A percentile compares a stretch with the other conserved stretches of the same genome.
These are phyloP conservation scores for Pocillopora damicornis DNA, from an alignment of 64 coral and sea anemone species.

Conservation along the genomic window DNA sequence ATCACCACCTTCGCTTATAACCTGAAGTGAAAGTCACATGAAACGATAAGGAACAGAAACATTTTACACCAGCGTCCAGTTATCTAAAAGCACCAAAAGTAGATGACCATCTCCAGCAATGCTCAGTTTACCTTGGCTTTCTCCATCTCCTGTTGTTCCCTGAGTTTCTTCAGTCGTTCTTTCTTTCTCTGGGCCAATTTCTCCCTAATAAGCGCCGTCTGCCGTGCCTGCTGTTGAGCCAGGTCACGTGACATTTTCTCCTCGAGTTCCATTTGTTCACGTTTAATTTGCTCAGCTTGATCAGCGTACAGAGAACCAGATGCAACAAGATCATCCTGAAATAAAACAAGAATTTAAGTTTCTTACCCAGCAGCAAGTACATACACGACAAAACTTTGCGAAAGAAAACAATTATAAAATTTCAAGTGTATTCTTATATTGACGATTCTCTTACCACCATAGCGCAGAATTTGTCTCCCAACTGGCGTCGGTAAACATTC, in stretches of 20 bases:
- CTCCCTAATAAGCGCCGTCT: conserved; percentile 66
- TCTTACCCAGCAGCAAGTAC: neutral
- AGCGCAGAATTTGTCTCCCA: conserved; percentile 93
- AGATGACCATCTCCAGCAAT: neutral
- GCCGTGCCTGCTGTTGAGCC: conserved; percentile 56
- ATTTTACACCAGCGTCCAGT: too few relatives aligned
- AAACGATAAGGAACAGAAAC: neutral
- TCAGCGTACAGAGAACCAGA: conserved; percentile 68
- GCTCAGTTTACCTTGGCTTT: conserved; percentile 72
- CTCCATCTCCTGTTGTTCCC: conserved; percentile 78
- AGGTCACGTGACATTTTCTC: conserved; percentile 76
- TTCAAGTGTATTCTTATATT: neutral
- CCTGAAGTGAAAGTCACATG: conserved; percentile 29
- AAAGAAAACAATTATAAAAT: too few relatives aligned
- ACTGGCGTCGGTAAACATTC: conserved; percentile 33
- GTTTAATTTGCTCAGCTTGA: conserved; percentile 81
- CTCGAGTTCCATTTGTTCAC: conserved; percentile 82
- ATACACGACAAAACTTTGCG: too few relatives aligned
- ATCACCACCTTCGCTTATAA: conserved; percentile 73
- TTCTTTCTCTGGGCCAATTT: conserved; percentile 76
- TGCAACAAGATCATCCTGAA: conserved; percentile 84
- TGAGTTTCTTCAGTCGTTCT: conserved; percentile 61
- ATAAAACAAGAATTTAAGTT: neutral
- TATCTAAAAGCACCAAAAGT: neutral
- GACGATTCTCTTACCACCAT: conserved; percentile 60